A percentile compares a stretch with the other conserved stretches of the same genome.
Conservation (phyloP, 1,140 invertebrate species). For the Aphis craccivora region DNA sequence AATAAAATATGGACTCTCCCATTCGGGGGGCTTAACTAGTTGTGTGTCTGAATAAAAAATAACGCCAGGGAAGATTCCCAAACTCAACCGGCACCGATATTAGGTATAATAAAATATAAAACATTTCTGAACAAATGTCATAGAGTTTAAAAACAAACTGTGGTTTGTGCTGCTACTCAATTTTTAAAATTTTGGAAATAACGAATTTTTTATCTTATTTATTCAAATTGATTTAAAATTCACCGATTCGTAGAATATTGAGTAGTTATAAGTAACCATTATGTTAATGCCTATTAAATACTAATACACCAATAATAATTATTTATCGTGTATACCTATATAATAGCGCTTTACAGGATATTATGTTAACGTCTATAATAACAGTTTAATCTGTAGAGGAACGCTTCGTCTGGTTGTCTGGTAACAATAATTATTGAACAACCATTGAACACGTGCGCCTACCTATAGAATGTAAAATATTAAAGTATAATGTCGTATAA, state of each 20-base stretch:
- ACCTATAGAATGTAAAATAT: background rate
- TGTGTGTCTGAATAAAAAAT: too few species aligned
- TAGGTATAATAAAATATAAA: too few species aligned
- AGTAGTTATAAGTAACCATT: background rate
- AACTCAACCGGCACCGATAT: too few species aligned
- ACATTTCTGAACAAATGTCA: too few species aligned
- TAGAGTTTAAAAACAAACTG: too few species aligned
- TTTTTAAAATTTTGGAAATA: too few species aligned
- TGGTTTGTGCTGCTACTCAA: too few species aligned
- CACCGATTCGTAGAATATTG: background rate
- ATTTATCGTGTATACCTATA: too few species aligned
- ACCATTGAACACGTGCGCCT: background rate
- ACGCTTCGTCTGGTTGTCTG: background rate
- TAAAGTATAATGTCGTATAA: background rate
- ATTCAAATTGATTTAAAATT: background rate
- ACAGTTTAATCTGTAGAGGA: background rate
- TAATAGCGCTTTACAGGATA: background rate
- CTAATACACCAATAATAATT: background rate
- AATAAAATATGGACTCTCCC: too few species aligned
- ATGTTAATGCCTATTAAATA: background rate
- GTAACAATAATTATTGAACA: background rate
- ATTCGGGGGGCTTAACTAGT: too few species aligned
- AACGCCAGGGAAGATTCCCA: too few species aligned
- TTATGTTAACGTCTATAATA: background rate
- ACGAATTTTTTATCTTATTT: too few species aligned